phyloP scores from a whole-genome alignment of 2,888 invertebrate genomes.

The Nymphalis urticae region DNA sequence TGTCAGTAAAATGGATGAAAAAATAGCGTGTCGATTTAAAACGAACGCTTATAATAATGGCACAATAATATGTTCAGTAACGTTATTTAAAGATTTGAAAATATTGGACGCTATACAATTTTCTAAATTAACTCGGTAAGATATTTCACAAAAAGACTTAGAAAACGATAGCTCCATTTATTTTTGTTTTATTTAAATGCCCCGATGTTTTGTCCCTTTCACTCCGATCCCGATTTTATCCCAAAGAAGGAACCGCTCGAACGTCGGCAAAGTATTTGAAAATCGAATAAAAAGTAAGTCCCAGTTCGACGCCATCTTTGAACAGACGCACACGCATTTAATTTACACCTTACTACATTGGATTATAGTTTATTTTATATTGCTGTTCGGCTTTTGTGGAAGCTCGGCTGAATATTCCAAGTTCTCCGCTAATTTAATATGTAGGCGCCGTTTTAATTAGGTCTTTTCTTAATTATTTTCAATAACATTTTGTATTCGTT shows the following conservation, averaged over 20 bases:
- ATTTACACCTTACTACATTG: constrained; percentile 37
- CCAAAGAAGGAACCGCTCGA: constrained; percentile 55
- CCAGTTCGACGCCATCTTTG: constrained; percentile 66
- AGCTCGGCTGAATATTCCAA: constrained; percentile 35
- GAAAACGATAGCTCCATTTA: constrained; percentile 12
- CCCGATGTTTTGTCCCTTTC: constrained; percentile 33
- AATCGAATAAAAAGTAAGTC: constrained; percentile 68
- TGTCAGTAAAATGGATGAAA: too few species aligned
- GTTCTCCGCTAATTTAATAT: constrained; percentile 54
- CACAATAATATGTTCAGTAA: too few species aligned
- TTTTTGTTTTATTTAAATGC: constrained; percentile 25
- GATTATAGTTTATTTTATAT: constrained; percentile 2
- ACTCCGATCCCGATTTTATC: constrained; percentile 51
- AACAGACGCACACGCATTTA: constrained; percentile 36
- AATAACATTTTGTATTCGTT: constrained; percentile 4
- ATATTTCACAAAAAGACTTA: constrained; percentile 11
- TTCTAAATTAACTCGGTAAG: constrained; percentile 9
- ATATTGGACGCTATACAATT: background rate
- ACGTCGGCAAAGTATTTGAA: constrained; percentile 60
- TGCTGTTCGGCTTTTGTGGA: constrained; percentile 21
- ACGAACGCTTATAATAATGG: too few species aligned
- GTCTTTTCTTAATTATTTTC: constrained; percentile 46
- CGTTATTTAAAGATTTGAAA: background rate
- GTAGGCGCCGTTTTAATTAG: constrained; percentile 54
- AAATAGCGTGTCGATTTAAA: too few species aligned